These are phyloP conservation scores for Periphyllus acericola DNA, from an alignment of 2,888 invertebrate genomes.

Conservation along the genomic window DNA sequence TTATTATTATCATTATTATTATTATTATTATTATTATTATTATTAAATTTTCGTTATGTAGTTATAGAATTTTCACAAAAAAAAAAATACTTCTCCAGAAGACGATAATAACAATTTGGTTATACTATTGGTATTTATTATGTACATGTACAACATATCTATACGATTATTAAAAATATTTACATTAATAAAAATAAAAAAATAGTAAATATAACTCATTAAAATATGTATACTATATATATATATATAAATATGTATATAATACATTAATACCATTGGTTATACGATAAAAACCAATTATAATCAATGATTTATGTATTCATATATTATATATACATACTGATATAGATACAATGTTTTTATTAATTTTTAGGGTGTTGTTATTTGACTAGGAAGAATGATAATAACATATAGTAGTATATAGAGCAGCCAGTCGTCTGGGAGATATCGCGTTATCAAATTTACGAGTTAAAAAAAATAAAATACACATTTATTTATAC, in stretches of 20 bases:
- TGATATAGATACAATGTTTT: not conserved
- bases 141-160: slow-evolving; percentile 60
- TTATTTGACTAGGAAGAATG: slow-evolving; percentile 59
- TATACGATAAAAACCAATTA: too few species aligned
- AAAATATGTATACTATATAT: slow-evolving; percentile 9
- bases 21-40: slow-evolving; percentile 43
- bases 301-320: too few species aligned
- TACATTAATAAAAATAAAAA: slow-evolving; percentile 56
- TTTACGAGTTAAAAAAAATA: not conserved
- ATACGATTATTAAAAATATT: slow-evolving; percentile 59
- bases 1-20: slow-evolving; percentile 44
- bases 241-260: not conserved
- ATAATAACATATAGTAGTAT: not conserved
- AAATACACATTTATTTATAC: not conserved
- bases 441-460: not conserved
- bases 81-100: slow-evolving; percentile 31
- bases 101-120: slow-evolving; percentile 45
- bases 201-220: slow-evolving; percentile 45
- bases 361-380: slow-evolving; percentile 28
- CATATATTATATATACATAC: too few species aligned
- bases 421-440: not conserved
- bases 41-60: slow-evolving; percentile 59
- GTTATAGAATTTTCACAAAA: slow-evolving; percentile 51
- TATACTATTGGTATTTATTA: slow-evolving; percentile 58
- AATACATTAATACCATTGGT: too few species aligned